Evolutionary conservation across 2,797 vertebrate species (phyloP).

Genomic region (Phoebastria nigripes): DNA sequence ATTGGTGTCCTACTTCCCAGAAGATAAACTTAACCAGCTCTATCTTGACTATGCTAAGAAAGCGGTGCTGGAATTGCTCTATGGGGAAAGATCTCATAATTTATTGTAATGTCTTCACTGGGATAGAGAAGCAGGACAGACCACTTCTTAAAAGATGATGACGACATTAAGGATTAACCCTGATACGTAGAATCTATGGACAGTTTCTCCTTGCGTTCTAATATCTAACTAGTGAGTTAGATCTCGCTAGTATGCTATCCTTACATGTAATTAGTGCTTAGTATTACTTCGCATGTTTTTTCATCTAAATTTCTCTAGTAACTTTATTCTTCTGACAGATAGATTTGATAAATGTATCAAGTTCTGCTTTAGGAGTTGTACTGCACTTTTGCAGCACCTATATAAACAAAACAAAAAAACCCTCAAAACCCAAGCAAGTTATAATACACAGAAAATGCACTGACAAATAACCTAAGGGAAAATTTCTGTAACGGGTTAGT

Average conservation of each 20-base stretch:
- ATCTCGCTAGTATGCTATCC: not conserved
- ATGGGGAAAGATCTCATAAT: not conserved
- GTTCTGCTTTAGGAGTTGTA: not conserved
- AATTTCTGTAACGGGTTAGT: rapidly evolving
- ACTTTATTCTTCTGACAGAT: not conserved
- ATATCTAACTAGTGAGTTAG: not conserved
- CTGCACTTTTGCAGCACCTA: not conserved
- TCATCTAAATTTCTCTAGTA: not conserved
- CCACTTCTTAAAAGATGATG: not conserved
- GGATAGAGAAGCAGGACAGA: not conserved
- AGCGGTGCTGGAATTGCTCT: not conserved
- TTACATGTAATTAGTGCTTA: not conserved
- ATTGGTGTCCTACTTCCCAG: not conserved
- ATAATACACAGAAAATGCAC: not conserved
- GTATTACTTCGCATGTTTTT: not conserved
- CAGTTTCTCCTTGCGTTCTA: not conserved
- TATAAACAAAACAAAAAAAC: not conserved
- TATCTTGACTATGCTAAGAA: not conserved
- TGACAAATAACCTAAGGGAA: not conserved
- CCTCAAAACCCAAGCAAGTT: rapidly evolving
- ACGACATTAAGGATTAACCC: not conserved
- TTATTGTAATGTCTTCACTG: not conserved
- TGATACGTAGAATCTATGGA: rapidly evolving
- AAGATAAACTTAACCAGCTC: not conserved
- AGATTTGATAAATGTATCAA: not conserved